These are phyloP conservation scores for Glandiceps talaboti DNA, from an alignment of 53 echinoderm and acorn worm genomes.

Conservation along the genomic window DNA sequence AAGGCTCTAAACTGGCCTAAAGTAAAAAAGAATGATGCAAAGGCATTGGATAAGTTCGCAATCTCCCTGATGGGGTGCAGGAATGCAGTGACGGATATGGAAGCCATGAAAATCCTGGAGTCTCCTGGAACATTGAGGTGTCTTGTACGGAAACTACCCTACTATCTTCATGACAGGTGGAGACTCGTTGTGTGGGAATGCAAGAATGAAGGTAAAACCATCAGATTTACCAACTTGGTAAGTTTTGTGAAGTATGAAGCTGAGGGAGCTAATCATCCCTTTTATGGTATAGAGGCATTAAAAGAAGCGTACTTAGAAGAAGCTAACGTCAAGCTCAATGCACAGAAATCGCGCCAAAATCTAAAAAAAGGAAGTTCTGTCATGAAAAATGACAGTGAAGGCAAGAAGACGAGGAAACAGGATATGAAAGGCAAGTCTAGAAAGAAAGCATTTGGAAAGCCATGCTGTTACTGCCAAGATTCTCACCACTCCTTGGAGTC, in stretches of 20 bases:
- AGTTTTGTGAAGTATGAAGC: constrained; percentile 26
- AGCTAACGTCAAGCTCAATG: not conserved
- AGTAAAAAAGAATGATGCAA: constrained; percentile 31
- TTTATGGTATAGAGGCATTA: constrained; percentile 20
- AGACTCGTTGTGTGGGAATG: constrained; percentile 26
- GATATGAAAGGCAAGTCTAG: constrained; percentile 2
- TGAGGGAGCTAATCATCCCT: constrained; percentile 29
- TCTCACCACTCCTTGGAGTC: not conserved
- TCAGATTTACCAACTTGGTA: constrained; percentile 30
- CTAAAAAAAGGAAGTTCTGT: not conserved
- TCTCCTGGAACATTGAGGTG: constrained; percentile 29
- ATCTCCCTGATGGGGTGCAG: constrained; percentile 16
- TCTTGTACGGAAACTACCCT: constrained; percentile 36
- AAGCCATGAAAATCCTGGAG: constrained; percentile 16
- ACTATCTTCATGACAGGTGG: constrained; percentile 37
- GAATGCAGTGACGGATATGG: not conserved
- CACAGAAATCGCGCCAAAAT: not conserved
- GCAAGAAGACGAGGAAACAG: not conserved
- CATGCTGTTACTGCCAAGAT: not conserved
- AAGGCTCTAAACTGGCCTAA: constrained; percentile 25
- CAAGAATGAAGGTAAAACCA: constrained; percentile 9
- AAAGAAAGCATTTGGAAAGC: not conserved
- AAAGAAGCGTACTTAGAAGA: not conserved
- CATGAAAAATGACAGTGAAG: not conserved
- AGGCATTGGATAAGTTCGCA: constrained; percentile 38